phyloP scores from a whole-genome alignment of 2,797 vertebrate genomes.

The Carcharodon carcharias region DNA sequence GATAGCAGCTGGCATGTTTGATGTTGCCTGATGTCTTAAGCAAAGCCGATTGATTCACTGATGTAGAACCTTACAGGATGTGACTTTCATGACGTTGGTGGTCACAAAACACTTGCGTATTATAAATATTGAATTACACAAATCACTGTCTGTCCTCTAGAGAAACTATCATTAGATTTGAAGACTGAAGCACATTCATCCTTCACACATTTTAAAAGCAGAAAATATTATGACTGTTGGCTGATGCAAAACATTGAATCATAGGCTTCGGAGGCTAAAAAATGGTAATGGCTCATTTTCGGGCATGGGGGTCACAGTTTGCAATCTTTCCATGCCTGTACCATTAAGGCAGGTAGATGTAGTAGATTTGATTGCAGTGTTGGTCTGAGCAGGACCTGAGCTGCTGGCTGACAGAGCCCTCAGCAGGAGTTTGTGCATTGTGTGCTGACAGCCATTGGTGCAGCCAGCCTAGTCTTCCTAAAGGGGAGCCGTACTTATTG shows the following conservation, averaged over 20 bases:
- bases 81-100: conserved; percentile 5
- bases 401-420: no score
- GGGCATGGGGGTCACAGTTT: no score
- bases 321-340: no score
- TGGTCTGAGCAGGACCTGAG: no score
- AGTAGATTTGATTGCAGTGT: no score
- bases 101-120: neutral
- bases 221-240: neutral
- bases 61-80: neutral
- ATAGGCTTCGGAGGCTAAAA: neutral
- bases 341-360: no score
- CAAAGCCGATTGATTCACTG: neutral
- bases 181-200: neutral
- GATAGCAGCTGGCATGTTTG: neutral
- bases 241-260: neutral
- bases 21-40: neutral
- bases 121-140: neutral
- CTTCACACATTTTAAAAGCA: neutral
- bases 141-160: neutral
- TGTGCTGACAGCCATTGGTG: no score
- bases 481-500: no score
- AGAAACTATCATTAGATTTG: neutral
- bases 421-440: no score
- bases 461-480: no score
- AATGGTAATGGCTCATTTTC: no score